A percentile compares a stretch with the other conserved stretches of the same genome.
Conservation (phyloP, 2,113 vertebrate genomes). For the Rhagologus leucostigma region DNA sequence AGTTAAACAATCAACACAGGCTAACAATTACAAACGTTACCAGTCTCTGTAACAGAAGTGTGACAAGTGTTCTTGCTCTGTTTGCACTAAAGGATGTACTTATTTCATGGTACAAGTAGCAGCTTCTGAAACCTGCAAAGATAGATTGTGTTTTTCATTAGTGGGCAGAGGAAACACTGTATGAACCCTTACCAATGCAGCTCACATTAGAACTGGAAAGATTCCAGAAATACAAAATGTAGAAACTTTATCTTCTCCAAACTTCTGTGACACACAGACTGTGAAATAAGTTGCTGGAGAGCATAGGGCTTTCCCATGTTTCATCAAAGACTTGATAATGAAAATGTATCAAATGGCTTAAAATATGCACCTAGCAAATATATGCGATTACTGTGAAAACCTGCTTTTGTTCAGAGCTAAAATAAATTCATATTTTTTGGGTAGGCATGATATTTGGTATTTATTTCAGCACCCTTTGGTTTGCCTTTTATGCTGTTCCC, state of each 20-base stretch:
- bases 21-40: background rate
- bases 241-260: background rate
- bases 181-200: background rate
- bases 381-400: background rate
- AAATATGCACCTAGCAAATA: background rate
- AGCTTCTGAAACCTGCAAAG: background rate
- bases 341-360: background rate
- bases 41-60: background rate
- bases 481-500: background rate
- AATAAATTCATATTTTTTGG: background rate
- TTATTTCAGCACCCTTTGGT: background rate
- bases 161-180: background rate
- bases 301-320: accelerated
- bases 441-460: background rate
- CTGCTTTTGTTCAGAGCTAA: background rate
- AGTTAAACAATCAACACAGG: background rate
- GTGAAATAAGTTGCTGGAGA: background rate
- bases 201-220: background rate
- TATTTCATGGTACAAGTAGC: background rate
- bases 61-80: background rate
- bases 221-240: background rate
- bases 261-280: background rate
- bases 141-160: background rate
- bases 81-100: background rate
- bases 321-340: background rate